Percentiles rank a stretch among this genome's conserved stretches.
Evolutionary conservation across 2,797 vertebrate genomes (phyloP).

Genomic region (Apogon hyalosoma): DNA sequence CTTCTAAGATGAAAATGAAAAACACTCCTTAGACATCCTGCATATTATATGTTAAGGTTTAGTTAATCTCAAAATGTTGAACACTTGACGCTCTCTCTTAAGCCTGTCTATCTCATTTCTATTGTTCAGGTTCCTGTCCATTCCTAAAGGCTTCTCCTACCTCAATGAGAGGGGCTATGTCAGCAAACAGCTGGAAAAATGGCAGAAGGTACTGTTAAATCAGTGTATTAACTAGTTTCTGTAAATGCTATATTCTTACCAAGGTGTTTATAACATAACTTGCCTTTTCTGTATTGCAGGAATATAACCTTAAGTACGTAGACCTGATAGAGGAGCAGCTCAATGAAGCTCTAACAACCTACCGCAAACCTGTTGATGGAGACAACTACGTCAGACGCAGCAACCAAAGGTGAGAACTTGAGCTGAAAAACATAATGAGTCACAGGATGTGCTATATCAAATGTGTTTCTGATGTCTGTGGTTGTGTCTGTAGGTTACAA

Average conservation of each 20-base stretch:
- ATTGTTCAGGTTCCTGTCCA: slow-evolving; percentile 93
- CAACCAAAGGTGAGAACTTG: slow-evolving; percentile 92
- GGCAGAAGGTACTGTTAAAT: slow-evolving; percentile 91
- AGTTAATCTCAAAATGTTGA: neutral
- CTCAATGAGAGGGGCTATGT: slow-evolving; percentile 98
- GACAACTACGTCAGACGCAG: slow-evolving; percentile 98
- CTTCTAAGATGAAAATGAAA: no score
- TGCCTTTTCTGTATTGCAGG: slow-evolving; percentile 71
- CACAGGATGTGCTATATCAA: neutral
- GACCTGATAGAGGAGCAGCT: slow-evolving; percentile 97
- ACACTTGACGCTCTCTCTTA: neutral
- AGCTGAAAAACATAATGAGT: neutral
- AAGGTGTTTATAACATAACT: neutral
- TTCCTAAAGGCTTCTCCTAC: slow-evolving; percentile 99
- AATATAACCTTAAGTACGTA: slow-evolving; percentile 98
- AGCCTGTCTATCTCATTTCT: slow-evolving; percentile 5
- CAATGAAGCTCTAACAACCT: slow-evolving; percentile 98
- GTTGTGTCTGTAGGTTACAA: slow-evolving; percentile 88
- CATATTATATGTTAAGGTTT: neutral
- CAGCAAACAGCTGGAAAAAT: slow-evolving; percentile 97
- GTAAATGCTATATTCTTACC: neutral
- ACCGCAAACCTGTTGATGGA: slow-evolving; percentile 96
- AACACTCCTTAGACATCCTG: neutral
- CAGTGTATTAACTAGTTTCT: neutral
- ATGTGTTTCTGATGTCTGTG: slow-evolving; percentile 14